A percentile compares a stretch with the other conserved stretches of the same genome.
Evolutionary conservation across 2,113 vertebrate species (phyloP).

Genomic region (Heterotilapia buettikoferi): DNA sequence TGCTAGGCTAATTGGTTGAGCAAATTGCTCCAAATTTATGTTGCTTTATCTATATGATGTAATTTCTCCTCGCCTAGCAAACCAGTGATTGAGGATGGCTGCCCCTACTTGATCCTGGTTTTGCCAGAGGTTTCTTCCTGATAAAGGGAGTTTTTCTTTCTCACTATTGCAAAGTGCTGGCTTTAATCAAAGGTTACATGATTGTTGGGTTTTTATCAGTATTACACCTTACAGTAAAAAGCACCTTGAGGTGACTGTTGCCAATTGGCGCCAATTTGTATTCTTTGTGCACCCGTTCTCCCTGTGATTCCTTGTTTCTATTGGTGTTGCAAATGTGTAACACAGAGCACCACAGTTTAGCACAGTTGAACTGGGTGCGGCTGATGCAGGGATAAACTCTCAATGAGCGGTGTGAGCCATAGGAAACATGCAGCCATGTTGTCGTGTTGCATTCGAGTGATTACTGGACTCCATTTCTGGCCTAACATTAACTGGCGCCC

Average conservation of each 20-base stretch:
- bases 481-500: neutral
- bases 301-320: neutral
- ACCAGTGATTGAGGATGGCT: neutral
- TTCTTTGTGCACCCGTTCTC: accelerated
- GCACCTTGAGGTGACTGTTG: neutral
- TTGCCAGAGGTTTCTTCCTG: neutral
- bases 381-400: neutral
- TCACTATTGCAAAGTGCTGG: too few relatives aligned
- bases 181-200: neutral
- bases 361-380: neutral
- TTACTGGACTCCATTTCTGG: neutral
- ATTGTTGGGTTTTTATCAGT: neutral
- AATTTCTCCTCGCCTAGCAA: neutral
- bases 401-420: neutral
- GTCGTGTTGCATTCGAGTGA: neutral
- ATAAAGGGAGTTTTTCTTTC: neutral
- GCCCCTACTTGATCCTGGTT: neutral
- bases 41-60: neutral
- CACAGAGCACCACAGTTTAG: neutral
- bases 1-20: neutral
- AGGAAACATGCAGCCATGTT: neutral
- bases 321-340: neutral
- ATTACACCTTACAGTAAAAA: neutral
- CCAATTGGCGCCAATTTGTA: neutral
- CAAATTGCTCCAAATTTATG: neutral